Evolutionary conservation across 2,888 invertebrate species (phyloP).

Genomic region (Apamea monoglypha): DNA sequence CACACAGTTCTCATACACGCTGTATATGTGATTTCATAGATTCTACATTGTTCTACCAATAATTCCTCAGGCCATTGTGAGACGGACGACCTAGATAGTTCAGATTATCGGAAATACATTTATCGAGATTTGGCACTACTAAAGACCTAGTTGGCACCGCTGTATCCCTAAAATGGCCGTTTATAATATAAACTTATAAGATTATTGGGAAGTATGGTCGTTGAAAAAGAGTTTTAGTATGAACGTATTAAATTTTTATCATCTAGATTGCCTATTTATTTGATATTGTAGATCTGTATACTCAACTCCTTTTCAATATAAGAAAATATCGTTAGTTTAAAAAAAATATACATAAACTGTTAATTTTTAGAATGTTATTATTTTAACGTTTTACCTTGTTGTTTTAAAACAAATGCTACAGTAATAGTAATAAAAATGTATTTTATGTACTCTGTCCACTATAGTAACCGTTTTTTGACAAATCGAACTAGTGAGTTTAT

Average conservation of each 20-base stretch:
- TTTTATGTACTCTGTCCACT: too few relatives aligned
- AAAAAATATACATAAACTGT: too few relatives aligned
- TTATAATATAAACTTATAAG: too few relatives aligned
- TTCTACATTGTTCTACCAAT: constrained; percentile 22
- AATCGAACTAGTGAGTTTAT: too few relatives aligned
- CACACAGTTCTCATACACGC: background rate
- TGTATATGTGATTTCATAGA: constrained; percentile 5
- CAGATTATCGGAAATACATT: constrained; percentile 78
- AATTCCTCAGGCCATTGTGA: constrained; percentile 74
- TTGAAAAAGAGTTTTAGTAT: background rate
- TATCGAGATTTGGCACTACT: constrained; percentile 86
- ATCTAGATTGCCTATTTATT: background rate
- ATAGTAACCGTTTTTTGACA: too few relatives aligned
- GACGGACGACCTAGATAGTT: constrained; percentile 69
- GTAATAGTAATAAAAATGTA: too few relatives aligned
- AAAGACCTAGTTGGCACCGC: constrained; percentile 86
- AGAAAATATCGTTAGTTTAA: background rate
- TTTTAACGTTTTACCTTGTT: too few relatives aligned
- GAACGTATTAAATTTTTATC: background rate
- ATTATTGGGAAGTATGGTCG: constrained; percentile 24
- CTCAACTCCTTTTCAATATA: background rate
- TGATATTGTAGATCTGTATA: background rate
- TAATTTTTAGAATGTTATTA: too few relatives aligned
- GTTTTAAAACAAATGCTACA: too few relatives aligned
- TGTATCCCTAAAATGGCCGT: constrained; percentile 85